Percentiles rank a stretch among this genome's conserved stretches.
Conservation (phyloP, 37 sponge, comb jelly and placozoan genomes). For the Haliclona indistincta region DNA sequence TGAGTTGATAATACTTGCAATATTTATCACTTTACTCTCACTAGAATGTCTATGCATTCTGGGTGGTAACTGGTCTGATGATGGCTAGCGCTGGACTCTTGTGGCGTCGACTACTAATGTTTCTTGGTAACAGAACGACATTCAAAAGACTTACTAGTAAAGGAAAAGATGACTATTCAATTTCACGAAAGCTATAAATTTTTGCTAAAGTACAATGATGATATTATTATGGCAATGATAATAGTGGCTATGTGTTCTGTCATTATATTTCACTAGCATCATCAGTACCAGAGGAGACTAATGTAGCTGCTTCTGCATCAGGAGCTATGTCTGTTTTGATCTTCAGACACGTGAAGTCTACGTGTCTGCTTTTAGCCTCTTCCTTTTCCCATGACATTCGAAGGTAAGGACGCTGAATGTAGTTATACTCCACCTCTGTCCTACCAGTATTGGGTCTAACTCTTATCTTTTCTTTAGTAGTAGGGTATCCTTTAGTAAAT, state of each 20-base stretch:
- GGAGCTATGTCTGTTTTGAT: conserved; percentile 86
- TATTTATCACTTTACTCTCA: not conserved
- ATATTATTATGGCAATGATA: no score
- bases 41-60: conserved; percentile 58
- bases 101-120: conserved; percentile 43
- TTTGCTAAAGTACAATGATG: no score
- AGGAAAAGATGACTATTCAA: no score
- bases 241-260: no score
- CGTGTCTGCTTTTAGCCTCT: conserved; percentile 93
- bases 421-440: conserved; percentile 91
- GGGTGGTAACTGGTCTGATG: conserved; percentile 62
- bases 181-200: no score
- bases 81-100: conserved; percentile 35
- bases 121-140: conserved; percentile 10
- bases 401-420: conserved; percentile 94
- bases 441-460: conserved; percentile 71
- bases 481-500: conserved; percentile 79
- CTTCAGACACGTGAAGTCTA: conserved; percentile 94
- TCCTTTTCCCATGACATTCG: conserved; percentile 95
- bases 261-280: not conserved
- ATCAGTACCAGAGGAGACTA: conserved; percentile 56
- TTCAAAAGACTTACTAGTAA: no score
- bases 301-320: conserved; percentile 88
- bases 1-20: not conserved
- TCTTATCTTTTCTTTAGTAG: conserved; percentile 90